Evolutionary conservation across 1,140 invertebrate genomes (phyloP).

Genomic region (Tetranychus cinnabarinus): DNA sequence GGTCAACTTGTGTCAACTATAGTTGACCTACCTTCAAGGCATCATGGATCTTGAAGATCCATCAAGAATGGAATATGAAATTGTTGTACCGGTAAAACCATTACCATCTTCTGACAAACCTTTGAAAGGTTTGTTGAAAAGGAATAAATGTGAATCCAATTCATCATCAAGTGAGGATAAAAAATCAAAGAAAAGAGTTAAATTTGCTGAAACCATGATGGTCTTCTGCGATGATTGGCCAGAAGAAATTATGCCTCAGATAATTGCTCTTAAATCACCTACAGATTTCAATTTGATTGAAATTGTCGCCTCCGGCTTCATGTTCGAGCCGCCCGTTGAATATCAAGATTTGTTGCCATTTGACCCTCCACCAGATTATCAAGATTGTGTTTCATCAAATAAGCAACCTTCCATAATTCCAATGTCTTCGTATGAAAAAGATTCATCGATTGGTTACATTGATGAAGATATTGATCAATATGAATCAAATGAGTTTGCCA

Average conservation of each 20-base stretch:
- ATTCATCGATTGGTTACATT: conserved; percentile 2
- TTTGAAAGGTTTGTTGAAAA: background rate
- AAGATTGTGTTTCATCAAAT: background rate
- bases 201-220: conserved; percentile 11
- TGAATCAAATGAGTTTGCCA: background rate
- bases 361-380: conserved; percentile 11
- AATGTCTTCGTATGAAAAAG: conserved; percentile 2
- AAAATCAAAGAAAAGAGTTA: conserved; percentile 6
- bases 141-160: too few relatives aligned
- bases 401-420: background rate
- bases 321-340: conserved; percentile 12
- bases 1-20: too few relatives aligned
- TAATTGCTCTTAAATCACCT: conserved; percentile 10
- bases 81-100: background rate
- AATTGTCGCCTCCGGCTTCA: conserved; percentile 6
- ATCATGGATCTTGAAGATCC: too few relatives aligned
- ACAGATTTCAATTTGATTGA: conserved; percentile 10
- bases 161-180: background rate
- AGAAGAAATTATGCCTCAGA: conserved; percentile 9
- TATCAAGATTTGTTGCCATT: conserved; percentile 11
- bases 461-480: conserved; percentile 4
- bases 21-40: too few relatives aligned
- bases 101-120: background rate
- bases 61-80: too few relatives aligned
- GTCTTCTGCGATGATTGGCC: conserved; percentile 11